Conservation (phyloP, 2,113 vertebrate species). For the Microcebus griseorufus region DNA sequence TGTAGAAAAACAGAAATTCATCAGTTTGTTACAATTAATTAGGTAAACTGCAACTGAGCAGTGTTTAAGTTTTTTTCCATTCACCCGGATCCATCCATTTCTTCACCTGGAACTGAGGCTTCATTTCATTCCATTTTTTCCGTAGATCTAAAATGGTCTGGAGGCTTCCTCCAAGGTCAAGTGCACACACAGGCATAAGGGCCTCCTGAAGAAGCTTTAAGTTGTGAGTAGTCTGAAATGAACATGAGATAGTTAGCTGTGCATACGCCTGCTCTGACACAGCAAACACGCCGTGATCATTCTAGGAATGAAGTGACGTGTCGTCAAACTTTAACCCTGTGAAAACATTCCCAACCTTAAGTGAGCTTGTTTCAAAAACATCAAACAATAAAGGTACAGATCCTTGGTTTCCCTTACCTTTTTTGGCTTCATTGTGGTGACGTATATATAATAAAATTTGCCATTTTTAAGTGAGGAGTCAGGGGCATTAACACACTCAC, state of each 20-base stretch:
- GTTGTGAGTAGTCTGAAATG: slow-evolving; percentile 85
- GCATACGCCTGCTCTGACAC: background rate
- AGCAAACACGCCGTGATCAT: background rate
- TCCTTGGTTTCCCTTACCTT: slow-evolving; percentile 43
- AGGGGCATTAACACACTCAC: background rate
- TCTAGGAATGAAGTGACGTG: background rate
- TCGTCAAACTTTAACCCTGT: background rate
- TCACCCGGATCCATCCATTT: background rate
- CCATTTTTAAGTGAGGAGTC: background rate
- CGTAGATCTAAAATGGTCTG: slow-evolving; percentile 83
- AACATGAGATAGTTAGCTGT: background rate
- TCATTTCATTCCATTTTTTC: slow-evolving; percentile 87
- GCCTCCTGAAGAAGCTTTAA: slow-evolving; percentile 86
- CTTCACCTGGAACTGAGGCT: slow-evolving; percentile 89
- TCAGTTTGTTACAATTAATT: slow-evolving; percentile 12
- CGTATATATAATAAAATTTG: background rate
- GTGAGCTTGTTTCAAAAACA: background rate
- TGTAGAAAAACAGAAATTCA: slow-evolving; percentile 5
- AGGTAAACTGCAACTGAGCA: background rate
- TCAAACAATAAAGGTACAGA: background rate
- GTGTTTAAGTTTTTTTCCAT: background rate
- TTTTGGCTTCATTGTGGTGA: slow-evolving; percentile 41
- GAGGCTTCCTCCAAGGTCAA: slow-evolving; percentile 87
- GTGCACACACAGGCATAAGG: slow-evolving; percentile 80
- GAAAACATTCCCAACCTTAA: background rate